Percentiles rank a stretch among this genome's conserved stretches.
Conservation (phyloP, 2,113 vertebrate species). For the Athene cunicularia region DNA sequence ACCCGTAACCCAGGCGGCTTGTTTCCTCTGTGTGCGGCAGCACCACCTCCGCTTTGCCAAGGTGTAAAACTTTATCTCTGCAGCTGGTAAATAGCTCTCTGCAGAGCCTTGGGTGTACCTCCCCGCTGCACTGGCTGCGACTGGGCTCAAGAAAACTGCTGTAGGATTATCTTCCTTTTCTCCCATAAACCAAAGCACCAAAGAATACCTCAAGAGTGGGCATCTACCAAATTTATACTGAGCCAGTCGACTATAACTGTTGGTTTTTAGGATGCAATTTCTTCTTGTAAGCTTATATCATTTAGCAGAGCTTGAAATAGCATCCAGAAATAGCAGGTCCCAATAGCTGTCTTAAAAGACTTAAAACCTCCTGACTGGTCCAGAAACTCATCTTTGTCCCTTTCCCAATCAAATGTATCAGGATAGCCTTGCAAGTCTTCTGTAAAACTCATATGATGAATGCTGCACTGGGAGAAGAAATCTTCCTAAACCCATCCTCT, state of each 20-base stretch:
- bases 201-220: background rate
- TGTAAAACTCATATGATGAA: background rate
- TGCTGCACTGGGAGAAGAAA: background rate
- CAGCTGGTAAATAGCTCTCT: background rate
- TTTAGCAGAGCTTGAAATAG: background rate
- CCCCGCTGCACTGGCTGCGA: rapidly evolving
- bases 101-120: background rate
- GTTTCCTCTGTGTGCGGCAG: background rate
- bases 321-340: background rate
- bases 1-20: background rate
- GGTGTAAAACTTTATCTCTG: background rate
- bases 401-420: background rate
- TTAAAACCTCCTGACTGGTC: background rate
- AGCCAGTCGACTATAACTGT: background rate
- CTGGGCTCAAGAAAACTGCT: background rate
- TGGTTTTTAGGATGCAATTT: background rate
- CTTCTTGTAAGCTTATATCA: background rate
- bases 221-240: background rate
- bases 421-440: background rate
- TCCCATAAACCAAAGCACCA: background rate
- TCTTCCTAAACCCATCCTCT: background rate
- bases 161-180: background rate
- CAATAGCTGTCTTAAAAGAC: background rate
- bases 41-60: background rate
- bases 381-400: background rate